phyloP scores from a whole-genome alignment of 2,797 vertebrate genomes.

The Tragelaphus eurycerus region DNA sequence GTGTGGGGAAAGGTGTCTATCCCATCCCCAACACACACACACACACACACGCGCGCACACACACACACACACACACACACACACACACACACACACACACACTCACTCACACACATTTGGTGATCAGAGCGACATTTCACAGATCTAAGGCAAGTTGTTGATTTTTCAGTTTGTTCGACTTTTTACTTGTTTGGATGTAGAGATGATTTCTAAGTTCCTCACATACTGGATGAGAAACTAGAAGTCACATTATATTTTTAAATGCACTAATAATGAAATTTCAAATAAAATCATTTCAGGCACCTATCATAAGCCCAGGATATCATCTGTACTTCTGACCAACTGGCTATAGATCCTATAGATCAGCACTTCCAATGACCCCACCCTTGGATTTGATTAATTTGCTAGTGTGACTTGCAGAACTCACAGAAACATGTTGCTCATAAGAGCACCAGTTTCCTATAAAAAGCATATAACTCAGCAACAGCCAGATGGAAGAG shows the following conservation, averaged over 20 bases:
- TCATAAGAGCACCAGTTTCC: neutral
- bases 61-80: neutral
- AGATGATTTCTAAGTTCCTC: neutral
- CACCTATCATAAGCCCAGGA: neutral
- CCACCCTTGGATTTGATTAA: neutral
- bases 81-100: neutral
- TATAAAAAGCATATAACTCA: neutral
- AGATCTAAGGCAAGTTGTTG: neutral
- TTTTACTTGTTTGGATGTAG: neutral
- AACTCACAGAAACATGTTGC: neutral
- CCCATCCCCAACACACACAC: neutral
- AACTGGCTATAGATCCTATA: neutral
- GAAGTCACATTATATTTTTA: neutral
- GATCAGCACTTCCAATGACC: neutral
- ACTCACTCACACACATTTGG: neutral
- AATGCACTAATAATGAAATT: neutral
- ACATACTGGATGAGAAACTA: neutral
- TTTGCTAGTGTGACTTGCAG: neutral
- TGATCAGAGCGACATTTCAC: neutral
- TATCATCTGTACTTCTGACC: neutral
- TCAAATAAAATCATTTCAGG: neutral
- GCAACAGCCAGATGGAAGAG: neutral
- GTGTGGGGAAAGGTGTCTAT: neutral
- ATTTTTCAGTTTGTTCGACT: neutral
- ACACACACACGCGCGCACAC: neutral